Evolutionary conservation across 2,888 invertebrate species (phyloP).

Genomic region (Tupiocoris notatus): DNA sequence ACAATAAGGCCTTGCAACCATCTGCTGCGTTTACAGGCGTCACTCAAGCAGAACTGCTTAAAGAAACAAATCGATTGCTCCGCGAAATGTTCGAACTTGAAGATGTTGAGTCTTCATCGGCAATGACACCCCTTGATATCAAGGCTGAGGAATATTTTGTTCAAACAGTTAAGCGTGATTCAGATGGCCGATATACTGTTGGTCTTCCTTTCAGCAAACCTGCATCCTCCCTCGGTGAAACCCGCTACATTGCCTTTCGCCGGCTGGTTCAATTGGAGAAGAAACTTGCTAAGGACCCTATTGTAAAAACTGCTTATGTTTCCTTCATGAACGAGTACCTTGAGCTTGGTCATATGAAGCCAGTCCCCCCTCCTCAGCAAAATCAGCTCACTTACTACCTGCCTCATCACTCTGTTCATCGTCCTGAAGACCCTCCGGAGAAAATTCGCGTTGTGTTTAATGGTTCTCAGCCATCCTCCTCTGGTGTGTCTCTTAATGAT

Average conservation of each 20-base stretch:
- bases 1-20: too few relatives aligned
- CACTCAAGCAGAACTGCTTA: too few relatives aligned
- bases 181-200: conserved; percentile 5
- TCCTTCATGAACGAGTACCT: conserved; percentile 38
- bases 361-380: not conserved
- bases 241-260: not conserved
- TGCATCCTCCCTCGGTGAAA: not conserved
- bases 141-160: not conserved
- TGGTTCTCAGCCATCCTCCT: not conserved
- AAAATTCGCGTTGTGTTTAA: not conserved
- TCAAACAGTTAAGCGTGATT: not conserved
- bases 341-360: conserved; percentile 24
- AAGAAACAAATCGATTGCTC: too few relatives aligned
- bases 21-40: too few relatives aligned
- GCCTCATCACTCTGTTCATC: conserved; percentile 21
- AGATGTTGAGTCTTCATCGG: not conserved
- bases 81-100: conserved; percentile 9
- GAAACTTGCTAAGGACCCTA: not conserved
- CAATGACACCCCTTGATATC: not conserved
- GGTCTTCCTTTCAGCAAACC: not conserved
- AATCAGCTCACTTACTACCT: not conserved
- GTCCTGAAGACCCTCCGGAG: too few relatives aligned
- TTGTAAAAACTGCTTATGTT: not conserved
- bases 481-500: not conserved
- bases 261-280: conserved; percentile 4